A percentile compares a stretch with the other conserved stretches of the same genome.
These are phyloP conservation scores for Cliona cf. orientalis DNA, from an alignment of 37 sponge, comb jelly and placozoan genomes.

Conservation along the genomic window DNA sequence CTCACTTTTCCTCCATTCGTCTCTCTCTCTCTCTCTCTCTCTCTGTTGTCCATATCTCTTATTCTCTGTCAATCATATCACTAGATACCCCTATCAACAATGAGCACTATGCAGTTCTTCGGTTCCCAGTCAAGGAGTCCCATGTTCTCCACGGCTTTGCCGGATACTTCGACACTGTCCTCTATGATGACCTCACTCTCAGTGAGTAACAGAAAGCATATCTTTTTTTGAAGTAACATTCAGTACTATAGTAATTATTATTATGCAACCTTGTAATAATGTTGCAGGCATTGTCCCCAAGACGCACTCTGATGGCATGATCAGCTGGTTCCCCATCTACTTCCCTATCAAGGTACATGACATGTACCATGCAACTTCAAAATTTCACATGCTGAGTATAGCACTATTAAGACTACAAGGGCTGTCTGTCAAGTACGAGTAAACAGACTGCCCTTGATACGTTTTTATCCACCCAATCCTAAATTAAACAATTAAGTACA, in stretches of 20 bases:
- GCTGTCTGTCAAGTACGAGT: too few relatives aligned
- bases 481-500: too few relatives aligned
- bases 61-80: background rate
- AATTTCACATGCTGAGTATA: too few relatives aligned
- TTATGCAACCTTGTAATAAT: background rate
- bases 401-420: too few relatives aligned
- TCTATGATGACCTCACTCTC: conserved; percentile 83
- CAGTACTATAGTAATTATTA: background rate
- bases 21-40: background rate
- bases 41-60: background rate
- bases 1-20: background rate
- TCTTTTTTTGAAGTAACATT: background rate
- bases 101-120: conserved; percentile 65
- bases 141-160: conserved; percentile 89
- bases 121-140: conserved; percentile 58
- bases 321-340: conserved; percentile 99
- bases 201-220: conserved; percentile 67
- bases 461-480: too few relatives aligned
- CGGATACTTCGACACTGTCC: conserved; percentile 92
- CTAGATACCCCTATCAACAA: conserved; percentile 74
- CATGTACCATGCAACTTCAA: too few relatives aligned
- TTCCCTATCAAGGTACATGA: conserved; percentile 93
- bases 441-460: background rate
- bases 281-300: conserved; percentile 84
- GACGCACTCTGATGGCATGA: conserved; percentile 93